phyloP scores from a whole-genome alignment of 2,888 invertebrate genomes.

The Melipona bicolor region DNA sequence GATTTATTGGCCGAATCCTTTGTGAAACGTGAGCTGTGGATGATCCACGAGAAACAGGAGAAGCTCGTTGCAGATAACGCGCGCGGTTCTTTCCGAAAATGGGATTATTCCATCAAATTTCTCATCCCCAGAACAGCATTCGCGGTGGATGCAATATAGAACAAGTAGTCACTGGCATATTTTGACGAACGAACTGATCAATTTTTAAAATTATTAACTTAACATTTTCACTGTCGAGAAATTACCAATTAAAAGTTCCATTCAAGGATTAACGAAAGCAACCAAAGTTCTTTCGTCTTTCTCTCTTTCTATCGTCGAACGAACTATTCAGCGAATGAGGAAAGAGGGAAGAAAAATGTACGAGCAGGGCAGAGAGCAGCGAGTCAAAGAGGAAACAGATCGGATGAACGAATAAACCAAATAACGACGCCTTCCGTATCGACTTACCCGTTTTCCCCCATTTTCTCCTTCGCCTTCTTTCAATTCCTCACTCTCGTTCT shows the following conservation, averaged over 20 bases:
- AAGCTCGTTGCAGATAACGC: background rate
- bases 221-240: background rate
- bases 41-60: background rate
- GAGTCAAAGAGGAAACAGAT: slow-evolving; percentile 66
- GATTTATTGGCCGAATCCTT: background rate
- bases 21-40: background rate
- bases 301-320: background rate
- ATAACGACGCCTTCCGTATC: slow-evolving; percentile 66
- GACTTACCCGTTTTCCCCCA: slow-evolving; percentile 30
- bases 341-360: background rate
- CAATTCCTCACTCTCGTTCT: slow-evolving; percentile 19
- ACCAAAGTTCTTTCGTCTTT: background rate
- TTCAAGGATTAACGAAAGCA: background rate
- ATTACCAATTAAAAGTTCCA: background rate
- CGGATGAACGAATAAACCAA: slow-evolving; percentile 71
- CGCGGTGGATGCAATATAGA: background rate
- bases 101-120: background rate
- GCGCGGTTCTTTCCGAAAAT: background rate
- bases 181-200: no score
- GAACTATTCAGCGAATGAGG: background rate
- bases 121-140: background rate
- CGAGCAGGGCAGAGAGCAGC: background rate
- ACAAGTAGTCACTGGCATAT: no score
- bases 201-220: no score
- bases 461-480: background rate